A percentile compares a stretch with the other conserved stretches of the same genome.
These are phyloP conservation scores for Cremastobaeus sp. DNA, from an alignment of 2,888 invertebrate species.

Conservation along the genomic window DNA sequence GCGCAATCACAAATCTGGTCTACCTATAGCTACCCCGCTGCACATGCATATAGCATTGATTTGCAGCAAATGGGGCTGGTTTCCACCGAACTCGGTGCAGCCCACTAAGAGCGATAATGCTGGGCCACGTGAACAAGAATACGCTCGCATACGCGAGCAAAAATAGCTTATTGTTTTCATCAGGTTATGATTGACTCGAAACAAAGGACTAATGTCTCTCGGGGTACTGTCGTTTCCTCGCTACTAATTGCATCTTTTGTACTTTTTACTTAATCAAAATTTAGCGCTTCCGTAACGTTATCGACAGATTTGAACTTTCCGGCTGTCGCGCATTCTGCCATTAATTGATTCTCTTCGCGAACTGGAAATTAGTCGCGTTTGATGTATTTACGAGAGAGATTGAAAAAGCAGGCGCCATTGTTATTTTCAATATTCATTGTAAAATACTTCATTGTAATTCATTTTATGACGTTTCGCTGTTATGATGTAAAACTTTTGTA, in stretches of 20 bases:
- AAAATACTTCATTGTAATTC: constrained; percentile 35
- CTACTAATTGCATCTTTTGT: constrained; percentile 7
- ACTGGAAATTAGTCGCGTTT: neutral
- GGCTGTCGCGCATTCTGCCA: too few relatives aligned
- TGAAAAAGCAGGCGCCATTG: constrained; percentile 11
- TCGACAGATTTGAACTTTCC: too few relatives aligned
- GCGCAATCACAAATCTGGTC: constrained; percentile 70
- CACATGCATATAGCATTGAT: constrained; percentile 62
- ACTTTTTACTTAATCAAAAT: constrained; percentile 35
- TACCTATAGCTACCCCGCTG: constrained; percentile 60
- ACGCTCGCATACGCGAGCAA: constrained; percentile 31
- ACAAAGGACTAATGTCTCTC: constrained; percentile 52
- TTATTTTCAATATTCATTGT: neutral
- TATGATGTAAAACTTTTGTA: constrained; percentile 38
- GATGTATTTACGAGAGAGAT: neutral
- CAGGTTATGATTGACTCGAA: constrained; percentile 59
- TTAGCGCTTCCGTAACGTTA: too few relatives aligned
- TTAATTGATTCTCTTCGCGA: too few relatives aligned
- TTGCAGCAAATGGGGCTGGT: constrained; percentile 58
- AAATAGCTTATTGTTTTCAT: constrained; percentile 61
- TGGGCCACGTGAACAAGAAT: constrained; percentile 49
- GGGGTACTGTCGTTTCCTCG: constrained; percentile 16
- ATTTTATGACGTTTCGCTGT: constrained; percentile 35
- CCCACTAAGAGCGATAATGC: constrained; percentile 38
- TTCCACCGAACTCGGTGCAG: constrained; percentile 54